These are phyloP conservation scores for Zaprionus vittiger DNA, from an alignment of 1,140 invertebrate species.

Conservation along the genomic window DNA sequence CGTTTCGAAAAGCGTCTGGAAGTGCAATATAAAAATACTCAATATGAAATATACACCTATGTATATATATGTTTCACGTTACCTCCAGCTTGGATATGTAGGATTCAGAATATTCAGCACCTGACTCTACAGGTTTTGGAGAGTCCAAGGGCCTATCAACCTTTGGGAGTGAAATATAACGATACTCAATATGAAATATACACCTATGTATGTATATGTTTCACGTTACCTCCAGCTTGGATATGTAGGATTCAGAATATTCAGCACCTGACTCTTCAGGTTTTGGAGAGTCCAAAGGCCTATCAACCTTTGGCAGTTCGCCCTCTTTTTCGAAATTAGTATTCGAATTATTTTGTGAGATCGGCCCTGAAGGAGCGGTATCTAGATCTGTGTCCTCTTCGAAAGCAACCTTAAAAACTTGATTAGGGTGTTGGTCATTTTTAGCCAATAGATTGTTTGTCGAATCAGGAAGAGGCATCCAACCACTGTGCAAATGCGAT, in stretches of 20 bases:
- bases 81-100: constrained; percentile 50
- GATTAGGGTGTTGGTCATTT: neutral
- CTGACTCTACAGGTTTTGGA: neutral
- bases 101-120: constrained; percentile 29
- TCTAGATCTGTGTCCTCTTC: neutral
- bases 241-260: constrained; percentile 45
- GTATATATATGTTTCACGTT: neutral
- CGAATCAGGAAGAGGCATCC: neutral
- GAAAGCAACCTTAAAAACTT: neutral
- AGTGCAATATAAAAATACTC: neutral
- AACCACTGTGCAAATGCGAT: neutral
- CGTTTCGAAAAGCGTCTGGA: constrained; percentile 44
- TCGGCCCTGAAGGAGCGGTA: neutral
- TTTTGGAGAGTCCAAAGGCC: neutral
- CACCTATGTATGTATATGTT: too few relatives aligned
- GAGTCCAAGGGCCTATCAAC: neutral
- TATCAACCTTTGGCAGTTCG: neutral
- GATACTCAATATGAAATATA: too few relatives aligned
- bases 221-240: constrained; percentile 39
- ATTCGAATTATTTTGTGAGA: neutral
- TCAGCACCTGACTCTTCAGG: too few relatives aligned
- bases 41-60: too few relatives aligned
- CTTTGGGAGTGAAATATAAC: neutral
- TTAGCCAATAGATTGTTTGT: constrained; percentile 11
- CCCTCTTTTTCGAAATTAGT: neutral